phyloP scores from a whole-genome alignment of 2,888 invertebrate genomes.

The Dryomyza anilis region DNA sequence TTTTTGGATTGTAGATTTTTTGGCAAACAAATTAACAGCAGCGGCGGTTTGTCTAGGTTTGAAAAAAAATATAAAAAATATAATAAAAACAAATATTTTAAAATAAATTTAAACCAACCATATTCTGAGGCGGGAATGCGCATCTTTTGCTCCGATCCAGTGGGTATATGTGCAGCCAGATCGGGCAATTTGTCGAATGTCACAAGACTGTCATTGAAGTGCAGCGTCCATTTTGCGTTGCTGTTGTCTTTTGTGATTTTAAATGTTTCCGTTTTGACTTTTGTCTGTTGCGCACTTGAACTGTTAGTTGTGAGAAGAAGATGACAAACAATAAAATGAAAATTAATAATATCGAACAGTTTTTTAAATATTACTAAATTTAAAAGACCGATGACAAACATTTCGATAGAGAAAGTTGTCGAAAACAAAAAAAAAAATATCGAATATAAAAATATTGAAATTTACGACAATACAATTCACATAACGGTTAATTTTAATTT shows the following conservation, averaged over 20 bases:
- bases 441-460: too few relatives aligned
- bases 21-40: slow-evolving; percentile 57
- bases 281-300: slow-evolving; percentile 30
- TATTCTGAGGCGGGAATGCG: slow-evolving; percentile 85
- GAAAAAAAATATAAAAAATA: background rate
- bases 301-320: background rate
- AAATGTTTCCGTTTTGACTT: slow-evolving; percentile 70
- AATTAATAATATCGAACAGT: background rate
- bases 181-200: slow-evolving; percentile 51
- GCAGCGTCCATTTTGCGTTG: slow-evolving; percentile 51
- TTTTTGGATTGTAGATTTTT: slow-evolving; percentile 58
- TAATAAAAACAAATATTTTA: background rate
- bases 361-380: background rate
- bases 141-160: slow-evolving; percentile 48
- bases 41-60: slow-evolving; percentile 51
- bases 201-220: slow-evolving; percentile 44
- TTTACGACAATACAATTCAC: too few relatives aligned
- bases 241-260: slow-evolving; percentile 62
- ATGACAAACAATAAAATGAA: too few relatives aligned
- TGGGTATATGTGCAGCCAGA: slow-evolving; percentile 53
- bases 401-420: too few relatives aligned
- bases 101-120: slow-evolving; percentile 61
- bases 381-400: too few relatives aligned
- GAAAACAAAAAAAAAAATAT: too few relatives aligned
- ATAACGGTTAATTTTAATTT: too few relatives aligned